phyloP scores from a whole-genome alignment of 2,113 vertebrate species.

The Centropus bengalensis region DNA sequence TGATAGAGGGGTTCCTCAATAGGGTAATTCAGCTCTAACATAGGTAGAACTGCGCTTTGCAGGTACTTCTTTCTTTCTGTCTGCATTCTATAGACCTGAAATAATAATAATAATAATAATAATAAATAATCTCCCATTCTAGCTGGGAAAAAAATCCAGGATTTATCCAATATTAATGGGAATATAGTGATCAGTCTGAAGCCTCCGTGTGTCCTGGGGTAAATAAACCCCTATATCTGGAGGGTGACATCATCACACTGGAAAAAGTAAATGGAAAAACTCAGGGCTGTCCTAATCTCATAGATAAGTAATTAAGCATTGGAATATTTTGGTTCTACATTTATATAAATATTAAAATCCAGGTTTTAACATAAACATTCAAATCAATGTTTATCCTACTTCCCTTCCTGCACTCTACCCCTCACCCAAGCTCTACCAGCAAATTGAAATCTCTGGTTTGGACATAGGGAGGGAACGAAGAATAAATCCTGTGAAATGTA shows the following conservation, averaged over 20 bases:
- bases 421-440: background rate
- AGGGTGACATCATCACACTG: background rate
- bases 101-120: background rate
- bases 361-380: background rate
- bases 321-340: background rate
- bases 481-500: background rate
- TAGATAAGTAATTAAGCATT: background rate
- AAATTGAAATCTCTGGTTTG: background rate
- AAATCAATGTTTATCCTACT: background rate
- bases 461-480: background rate
- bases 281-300: background rate
- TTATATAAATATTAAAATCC: background rate
- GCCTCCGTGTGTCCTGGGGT: background rate
- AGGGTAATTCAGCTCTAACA: background rate
- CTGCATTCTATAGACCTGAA: background rate
- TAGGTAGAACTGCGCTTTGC: background rate
- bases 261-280: background rate
- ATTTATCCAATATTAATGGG: conserved; percentile 9
- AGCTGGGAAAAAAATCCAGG: background rate
- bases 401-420: background rate
- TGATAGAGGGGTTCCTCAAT: background rate
- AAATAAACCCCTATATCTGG: conserved; percentile 1
- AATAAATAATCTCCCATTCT: background rate
- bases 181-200: background rate
- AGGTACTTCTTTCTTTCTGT: background rate